Evolutionary conservation across 53 echinoderm and acorn worm genomes (phyloP).

Genomic region (Paracentrotus lividus): DNA sequence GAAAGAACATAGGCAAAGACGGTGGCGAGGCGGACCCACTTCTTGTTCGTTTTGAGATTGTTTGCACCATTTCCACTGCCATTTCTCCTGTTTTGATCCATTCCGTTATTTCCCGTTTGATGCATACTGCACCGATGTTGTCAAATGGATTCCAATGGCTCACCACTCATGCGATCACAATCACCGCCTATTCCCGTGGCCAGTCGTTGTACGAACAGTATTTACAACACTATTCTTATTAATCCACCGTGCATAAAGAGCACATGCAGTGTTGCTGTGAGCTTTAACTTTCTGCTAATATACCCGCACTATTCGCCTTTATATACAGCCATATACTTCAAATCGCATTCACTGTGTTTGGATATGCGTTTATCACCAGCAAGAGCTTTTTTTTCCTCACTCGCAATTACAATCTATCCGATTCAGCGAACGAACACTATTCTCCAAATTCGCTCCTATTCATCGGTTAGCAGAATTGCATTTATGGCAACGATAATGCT

Average conservation of each 20-base stretch:
- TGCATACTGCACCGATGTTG: constrained; percentile 29
- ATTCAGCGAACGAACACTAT: not conserved
- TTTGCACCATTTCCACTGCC: constrained; percentile 79
- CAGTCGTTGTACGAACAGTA: no score
- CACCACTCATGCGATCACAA: constrained; percentile 2
- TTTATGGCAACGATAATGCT: no score
- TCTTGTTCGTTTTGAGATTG: constrained; percentile 96
- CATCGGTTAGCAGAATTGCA: no score
- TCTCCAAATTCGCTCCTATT: no score
- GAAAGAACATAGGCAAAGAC: constrained; percentile 97
- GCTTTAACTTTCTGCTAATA: constrained; percentile 47
- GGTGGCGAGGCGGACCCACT: constrained; percentile 96
- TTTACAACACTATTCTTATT: constrained; percentile 31
- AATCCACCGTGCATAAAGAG: constrained; percentile 22
- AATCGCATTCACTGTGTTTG: no score
- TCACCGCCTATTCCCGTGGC: not conserved
- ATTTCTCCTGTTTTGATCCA: constrained; percentile 74
- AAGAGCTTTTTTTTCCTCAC: not conserved
- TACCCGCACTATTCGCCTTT: constrained; percentile 23
- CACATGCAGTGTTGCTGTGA: constrained; percentile 33
- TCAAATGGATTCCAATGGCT: not conserved
- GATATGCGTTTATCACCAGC: no score
- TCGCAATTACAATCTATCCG: not conserved
- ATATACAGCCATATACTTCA: no score
- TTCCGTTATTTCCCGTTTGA: constrained; percentile 70